Conservation (phyloP, 2,888 invertebrate genomes). For the Xestia sexstrigata region DNA sequence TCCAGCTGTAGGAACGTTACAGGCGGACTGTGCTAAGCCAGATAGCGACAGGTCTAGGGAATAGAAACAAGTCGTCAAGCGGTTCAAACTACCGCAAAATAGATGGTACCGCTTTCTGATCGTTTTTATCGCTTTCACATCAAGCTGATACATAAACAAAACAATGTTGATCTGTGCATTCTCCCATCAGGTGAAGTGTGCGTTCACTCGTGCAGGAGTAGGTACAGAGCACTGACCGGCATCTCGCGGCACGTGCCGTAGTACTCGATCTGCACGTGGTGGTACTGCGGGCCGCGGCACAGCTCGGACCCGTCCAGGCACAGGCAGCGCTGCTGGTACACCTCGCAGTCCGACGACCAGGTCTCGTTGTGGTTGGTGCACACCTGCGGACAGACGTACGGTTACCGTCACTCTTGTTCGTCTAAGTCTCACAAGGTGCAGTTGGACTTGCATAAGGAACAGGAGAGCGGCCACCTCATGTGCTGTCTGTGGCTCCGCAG, state of each 20-base stretch:
- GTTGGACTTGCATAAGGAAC: neutral
- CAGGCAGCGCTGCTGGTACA: slow-evolving; percentile 97
- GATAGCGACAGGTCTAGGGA: neutral
- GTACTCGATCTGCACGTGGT: slow-evolving; percentile 98
- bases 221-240: slow-evolving; percentile 87
- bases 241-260: slow-evolving; percentile 96
- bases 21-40: neutral
- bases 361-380: slow-evolving; percentile 99
- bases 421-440: neutral
- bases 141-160: neutral
- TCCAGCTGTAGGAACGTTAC: neutral
- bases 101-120: neutral
- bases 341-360: slow-evolving; percentile 98
- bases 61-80: neutral
- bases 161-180: neutral
- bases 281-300: slow-evolving; percentile 94
- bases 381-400: slow-evolving; percentile 87
- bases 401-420: neutral
- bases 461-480: neutral
- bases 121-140: neutral
- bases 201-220: neutral
- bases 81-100: neutral
- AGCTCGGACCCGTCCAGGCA: slow-evolving; percentile 94
- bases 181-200: neutral
- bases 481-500: neutral